These are phyloP conservation scores for Myopa testacea DNA, from an alignment of 2,888 invertebrate genomes.

Conservation along the genomic window DNA sequence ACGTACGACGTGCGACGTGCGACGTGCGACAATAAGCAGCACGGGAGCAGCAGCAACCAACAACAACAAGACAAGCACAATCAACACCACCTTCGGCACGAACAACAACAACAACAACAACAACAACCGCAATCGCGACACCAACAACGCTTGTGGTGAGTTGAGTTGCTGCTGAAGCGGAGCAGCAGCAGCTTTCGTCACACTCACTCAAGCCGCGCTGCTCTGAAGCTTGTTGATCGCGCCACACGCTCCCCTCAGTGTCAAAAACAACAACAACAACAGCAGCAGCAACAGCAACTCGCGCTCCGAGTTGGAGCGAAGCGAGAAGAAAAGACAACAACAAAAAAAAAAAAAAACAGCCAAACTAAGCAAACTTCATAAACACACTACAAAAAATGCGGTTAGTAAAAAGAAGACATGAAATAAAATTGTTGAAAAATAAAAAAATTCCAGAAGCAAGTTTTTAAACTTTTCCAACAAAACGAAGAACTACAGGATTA, in stretches of 20 bases:
- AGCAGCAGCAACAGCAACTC: neutral
- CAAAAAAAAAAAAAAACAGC: conserved; percentile 24
- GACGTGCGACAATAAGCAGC: neutral
- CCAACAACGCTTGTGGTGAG: neutral
- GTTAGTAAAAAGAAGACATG: neutral
- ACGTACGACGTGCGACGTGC: too few species aligned
- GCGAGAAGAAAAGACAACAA: conserved; percentile 19
- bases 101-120: conserved; percentile 39
- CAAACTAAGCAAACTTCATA: conserved; percentile 28
- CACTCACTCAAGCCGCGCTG: conserved; percentile 8
- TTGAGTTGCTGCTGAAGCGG: conserved; percentile 7
- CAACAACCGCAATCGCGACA: conserved; percentile 28
- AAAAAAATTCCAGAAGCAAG: neutral
- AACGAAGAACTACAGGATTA: neutral
- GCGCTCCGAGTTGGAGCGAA: conserved; percentile 12
- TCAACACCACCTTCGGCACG: conserved; percentile 22
- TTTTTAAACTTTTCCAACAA: neutral
- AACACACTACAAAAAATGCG: neutral
- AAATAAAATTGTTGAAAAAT: neutral
- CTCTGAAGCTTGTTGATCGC: conserved; percentile 28
- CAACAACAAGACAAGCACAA: conserved; percentile 30
- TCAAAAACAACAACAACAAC: neutral
- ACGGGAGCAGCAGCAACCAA: neutral
- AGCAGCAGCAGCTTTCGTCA: conserved; percentile 31
- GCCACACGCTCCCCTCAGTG: conserved; percentile 34